These are phyloP conservation scores for Shargacucullia verbasci DNA, from an alignment of 2,888 invertebrate genomes.

Conservation along the genomic window DNA sequence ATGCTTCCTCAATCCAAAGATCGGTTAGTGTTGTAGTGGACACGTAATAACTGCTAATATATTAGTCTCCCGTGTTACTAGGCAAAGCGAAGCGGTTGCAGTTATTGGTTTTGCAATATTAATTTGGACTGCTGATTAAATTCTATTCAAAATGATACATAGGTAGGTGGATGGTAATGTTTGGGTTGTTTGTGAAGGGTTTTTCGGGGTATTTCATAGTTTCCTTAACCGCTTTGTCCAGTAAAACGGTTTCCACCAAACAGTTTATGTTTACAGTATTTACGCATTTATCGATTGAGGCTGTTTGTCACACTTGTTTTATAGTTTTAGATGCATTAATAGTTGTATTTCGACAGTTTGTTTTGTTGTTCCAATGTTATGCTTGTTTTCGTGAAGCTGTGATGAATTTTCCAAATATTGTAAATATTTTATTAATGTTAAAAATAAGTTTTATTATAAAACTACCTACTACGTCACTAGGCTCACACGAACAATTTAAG, in stretches of 20 bases:
- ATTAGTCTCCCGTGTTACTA: constrained; percentile 34
- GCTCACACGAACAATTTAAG: constrained; percentile 85
- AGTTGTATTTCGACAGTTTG: constrained; percentile 72
- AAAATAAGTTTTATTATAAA: constrained; percentile 78
- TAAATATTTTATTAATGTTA: constrained; percentile 86
- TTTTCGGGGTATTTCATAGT: constrained; percentile 29
- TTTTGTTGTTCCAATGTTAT: constrained; percentile 86
- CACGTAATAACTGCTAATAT: constrained; percentile 47
- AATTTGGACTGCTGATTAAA: constrained; percentile 7
- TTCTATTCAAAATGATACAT: constrained; percentile 15
- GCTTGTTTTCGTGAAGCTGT: constrained; percentile 89
- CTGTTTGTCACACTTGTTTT: constrained; percentile 77
- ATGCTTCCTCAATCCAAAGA: constrained; percentile 83
- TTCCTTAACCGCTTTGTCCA: constrained; percentile 29
- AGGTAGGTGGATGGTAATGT: constrained; percentile 5
- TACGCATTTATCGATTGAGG: constrained; percentile 84
- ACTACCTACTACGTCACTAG: constrained; percentile 76
- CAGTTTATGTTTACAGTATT: constrained; percentile 77
- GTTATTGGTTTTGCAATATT: constrained; percentile 23
- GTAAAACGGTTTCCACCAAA: constrained; percentile 33
- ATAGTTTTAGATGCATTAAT: constrained; percentile 79
- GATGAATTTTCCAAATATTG: constrained; percentile 88
- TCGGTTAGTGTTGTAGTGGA: constrained; percentile 68
- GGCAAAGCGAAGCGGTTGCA: constrained; percentile 26
- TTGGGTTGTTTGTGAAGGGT: constrained; percentile 17